Conservation (phyloP, 2,888 invertebrate species). For the Mimas tiliae region DNA sequence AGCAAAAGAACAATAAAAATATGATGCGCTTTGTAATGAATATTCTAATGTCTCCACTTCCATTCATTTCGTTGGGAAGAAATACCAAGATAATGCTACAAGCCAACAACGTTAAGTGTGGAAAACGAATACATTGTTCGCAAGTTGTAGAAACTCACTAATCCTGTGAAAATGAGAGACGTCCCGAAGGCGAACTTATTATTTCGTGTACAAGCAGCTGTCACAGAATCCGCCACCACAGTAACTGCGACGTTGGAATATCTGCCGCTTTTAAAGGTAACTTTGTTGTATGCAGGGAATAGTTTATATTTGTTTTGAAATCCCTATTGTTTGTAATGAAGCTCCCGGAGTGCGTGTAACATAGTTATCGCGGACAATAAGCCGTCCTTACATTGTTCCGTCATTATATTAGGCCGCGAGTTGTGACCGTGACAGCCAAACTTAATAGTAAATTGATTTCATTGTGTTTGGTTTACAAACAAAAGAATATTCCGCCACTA, state of each 20-base stretch:
- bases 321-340: conserved; percentile 35
- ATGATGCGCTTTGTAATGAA: background rate
- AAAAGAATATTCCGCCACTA: conserved; percentile 3
- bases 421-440: conserved; percentile 28
- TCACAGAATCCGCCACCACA: conserved; percentile 29
- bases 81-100: conserved; percentile 20
- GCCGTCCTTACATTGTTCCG: conserved; percentile 37
- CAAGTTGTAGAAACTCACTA: conserved; percentile 25
- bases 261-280: conserved; percentile 38
- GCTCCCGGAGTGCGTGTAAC: conserved; percentile 33
- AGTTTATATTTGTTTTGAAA: conserved; percentile 41
- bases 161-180: conserved; percentile 28
- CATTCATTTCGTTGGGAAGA: background rate
- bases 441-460: conserved; percentile 7
- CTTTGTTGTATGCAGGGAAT: conserved; percentile 39
- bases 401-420: conserved; percentile 35
- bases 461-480: background rate
- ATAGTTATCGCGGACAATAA: conserved; percentile 44
- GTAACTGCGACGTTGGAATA: conserved; percentile 31
- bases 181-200: conserved; percentile 34
- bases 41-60: background rate
- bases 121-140: conserved; percentile 15
- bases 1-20: background rate
- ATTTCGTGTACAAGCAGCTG: conserved; percentile 32
- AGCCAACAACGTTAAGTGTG: background rate